These are phyloP conservation scores for Dynastes maya DNA, from an alignment of 2,888 invertebrate species.

Conservation along the genomic window DNA sequence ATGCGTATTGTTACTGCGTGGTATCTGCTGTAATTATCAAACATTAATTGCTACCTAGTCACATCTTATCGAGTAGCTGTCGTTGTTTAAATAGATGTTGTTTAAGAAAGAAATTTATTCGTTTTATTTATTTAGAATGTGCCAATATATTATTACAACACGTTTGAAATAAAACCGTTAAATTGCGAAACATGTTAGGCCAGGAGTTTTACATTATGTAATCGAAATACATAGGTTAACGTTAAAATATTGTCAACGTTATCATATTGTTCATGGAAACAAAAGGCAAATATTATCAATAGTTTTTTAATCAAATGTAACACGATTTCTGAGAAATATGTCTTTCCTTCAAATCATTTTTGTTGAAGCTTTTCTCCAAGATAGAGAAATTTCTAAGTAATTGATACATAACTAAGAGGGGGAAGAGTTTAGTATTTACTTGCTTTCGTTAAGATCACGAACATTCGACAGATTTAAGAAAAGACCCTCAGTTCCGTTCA, in stretches of 20 bases:
- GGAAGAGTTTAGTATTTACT: too few species aligned
- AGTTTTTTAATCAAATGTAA: neutral
- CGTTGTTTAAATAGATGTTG: constrained; percentile 11
- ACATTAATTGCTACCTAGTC: constrained; percentile 12
- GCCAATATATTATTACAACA: neutral
- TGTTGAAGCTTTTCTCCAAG: too few species aligned
- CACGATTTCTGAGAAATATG: neutral
- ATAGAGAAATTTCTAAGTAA: too few species aligned
- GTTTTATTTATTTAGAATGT: neutral
- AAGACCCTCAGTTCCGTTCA: too few species aligned
- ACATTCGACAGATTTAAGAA: too few species aligned
- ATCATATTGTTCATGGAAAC: too few species aligned
- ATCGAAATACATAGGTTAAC: too few species aligned
- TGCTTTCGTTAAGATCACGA: too few species aligned
- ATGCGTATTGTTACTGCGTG: neutral
- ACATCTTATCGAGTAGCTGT: neutral
- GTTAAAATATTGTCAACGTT: neutral
- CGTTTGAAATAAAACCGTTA: neutral
- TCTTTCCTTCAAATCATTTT: too few species aligned
- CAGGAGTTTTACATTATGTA: too few species aligned
- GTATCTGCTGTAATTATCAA: constrained; percentile 24
- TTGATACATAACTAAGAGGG: too few species aligned
- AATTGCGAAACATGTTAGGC: neutral
- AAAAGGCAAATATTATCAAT: too few species aligned
- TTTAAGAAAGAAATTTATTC: neutral